Evolutionary conservation across 2,888 invertebrate species (phyloP), one percentile per base, ranked within the genome.

Genomic region (Agonopterix subpropinquella): DNA sequence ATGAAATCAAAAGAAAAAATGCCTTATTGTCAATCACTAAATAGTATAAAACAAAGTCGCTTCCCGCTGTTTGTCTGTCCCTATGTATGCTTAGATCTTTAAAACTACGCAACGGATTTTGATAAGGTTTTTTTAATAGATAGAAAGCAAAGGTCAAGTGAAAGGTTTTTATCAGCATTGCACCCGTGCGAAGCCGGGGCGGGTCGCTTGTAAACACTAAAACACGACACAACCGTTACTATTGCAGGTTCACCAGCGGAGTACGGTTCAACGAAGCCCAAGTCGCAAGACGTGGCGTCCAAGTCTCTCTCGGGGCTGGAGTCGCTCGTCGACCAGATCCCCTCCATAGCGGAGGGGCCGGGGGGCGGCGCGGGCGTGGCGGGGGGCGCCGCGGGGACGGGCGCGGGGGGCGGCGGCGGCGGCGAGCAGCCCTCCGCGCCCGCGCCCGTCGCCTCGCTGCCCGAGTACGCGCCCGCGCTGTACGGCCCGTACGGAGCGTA

Each of bases 261-360:
- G 70, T 90, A 77, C 71, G 78, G 66, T 68, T 80, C 66, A 56
- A 85, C 68, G 64, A 90, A 84, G 71, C 76, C 77, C 9, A 82
- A 85, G 53, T 57, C 81, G 0, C 93, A 93, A 68, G 95, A 95
- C 81, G 94, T 95, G 37, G 92, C 95, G n/a, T 93, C 95, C 35
- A 96, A 96, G 76, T 95, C 95, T 63, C 87, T 95, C 45, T 96
- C 96, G 11, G 96, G 96, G 13, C 89, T 96, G 44, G 96, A 96
- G 80, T 96, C 96, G 42, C 89, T 96, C 45, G 96, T 96, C 56
- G 96, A 96, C 86, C 96, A 96, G 90, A 96, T 96, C 80, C 96
- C 96, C 47, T 94, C 95, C 65, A 94, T 96, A 78, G 92, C 94
- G 49, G 95, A 96, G 64, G 93, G 93, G 5, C 92, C 91, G 49